Evolutionary conservation across 2,797 vertebrate genomes (phyloP).

Genomic region (Alosa sapidissima): DNA sequence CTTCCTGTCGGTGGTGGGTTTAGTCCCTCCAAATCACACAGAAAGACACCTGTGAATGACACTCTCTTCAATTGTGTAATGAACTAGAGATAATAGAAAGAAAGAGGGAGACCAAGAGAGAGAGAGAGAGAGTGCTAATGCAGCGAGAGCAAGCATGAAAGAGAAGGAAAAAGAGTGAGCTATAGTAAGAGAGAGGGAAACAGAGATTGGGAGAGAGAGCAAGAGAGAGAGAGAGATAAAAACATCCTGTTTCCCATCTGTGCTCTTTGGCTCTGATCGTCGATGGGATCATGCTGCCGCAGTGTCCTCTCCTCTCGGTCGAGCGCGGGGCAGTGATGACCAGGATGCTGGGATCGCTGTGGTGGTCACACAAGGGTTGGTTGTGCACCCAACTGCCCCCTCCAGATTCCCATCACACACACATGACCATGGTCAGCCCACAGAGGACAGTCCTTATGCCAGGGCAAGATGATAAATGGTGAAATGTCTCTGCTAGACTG

Average conservation of each 20-base stretch:
- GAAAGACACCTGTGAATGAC: background rate
- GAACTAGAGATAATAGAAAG: background rate
- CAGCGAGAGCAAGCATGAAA: background rate
- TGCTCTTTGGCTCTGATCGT: constrained; percentile 3
- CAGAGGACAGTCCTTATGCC: background rate
- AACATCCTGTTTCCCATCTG: constrained; percentile 16
- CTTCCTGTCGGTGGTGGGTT: background rate
- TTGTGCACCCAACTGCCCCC: background rate
- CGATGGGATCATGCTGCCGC: background rate
- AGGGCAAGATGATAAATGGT: background rate
- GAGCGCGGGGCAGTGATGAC: background rate
- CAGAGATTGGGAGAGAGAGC: background rate
- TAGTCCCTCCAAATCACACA: background rate
- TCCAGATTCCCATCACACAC: background rate
- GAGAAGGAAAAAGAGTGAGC: background rate
- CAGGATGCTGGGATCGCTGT: background rate
- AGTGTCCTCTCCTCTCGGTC: background rate
- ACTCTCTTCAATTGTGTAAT: background rate
- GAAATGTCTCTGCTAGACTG: background rate
- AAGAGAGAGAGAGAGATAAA: background rate
- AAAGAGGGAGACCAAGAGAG: background rate
- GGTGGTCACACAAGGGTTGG: background rate
- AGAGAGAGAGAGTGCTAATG: no score
- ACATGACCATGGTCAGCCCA: background rate
- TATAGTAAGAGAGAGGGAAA: background rate